These are phyloP conservation scores for Gadus macrocephalus DNA, from an alignment of 2,113 vertebrate species.

Conservation along the genomic window DNA sequence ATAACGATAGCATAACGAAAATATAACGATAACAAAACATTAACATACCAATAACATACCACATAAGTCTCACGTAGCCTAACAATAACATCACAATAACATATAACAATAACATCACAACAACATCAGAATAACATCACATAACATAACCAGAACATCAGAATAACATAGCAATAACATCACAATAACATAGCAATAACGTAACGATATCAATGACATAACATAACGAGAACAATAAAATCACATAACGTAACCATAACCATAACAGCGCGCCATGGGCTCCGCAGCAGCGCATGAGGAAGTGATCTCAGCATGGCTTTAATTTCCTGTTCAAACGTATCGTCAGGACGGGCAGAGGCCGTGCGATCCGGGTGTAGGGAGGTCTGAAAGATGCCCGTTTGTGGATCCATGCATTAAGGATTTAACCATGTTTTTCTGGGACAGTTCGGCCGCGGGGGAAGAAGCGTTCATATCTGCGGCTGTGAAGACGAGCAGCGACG, in stretches of 20 bases:
- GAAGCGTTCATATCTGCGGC: conserved; percentile 44
- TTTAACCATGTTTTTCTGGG: conserved; percentile 48
- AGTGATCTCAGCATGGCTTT: conserved; percentile 54
- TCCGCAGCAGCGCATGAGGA: conserved; percentile 33
- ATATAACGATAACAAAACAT: too few species aligned
- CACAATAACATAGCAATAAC: too few species aligned
- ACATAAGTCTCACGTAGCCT: too few species aligned
- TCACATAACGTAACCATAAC: neutral
- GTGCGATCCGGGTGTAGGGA: conserved; percentile 20
- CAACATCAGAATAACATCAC: too few species aligned
- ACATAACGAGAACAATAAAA: too few species aligned
- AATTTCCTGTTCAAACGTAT: conserved; percentile 55
- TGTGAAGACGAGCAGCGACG: conserved; percentile 26
- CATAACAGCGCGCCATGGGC: neutral
- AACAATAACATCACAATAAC: too few species aligned
- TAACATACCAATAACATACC: too few species aligned
- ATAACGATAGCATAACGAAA: too few species aligned
- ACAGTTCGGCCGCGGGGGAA: conserved; percentile 40
- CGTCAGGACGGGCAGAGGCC: conserved; percentile 34
- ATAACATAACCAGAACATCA: too few species aligned
- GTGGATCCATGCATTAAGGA: conserved; percentile 10
- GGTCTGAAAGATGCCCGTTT: conserved; percentile 15
- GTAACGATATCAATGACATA: too few species aligned
- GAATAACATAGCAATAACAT: too few species aligned
- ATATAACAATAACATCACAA: too few species aligned